Evolutionary conservation across 1,140 invertebrate species (phyloP), one percentile per base, ranked within the genome.

Genomic region (Aricia agestis): DNA sequence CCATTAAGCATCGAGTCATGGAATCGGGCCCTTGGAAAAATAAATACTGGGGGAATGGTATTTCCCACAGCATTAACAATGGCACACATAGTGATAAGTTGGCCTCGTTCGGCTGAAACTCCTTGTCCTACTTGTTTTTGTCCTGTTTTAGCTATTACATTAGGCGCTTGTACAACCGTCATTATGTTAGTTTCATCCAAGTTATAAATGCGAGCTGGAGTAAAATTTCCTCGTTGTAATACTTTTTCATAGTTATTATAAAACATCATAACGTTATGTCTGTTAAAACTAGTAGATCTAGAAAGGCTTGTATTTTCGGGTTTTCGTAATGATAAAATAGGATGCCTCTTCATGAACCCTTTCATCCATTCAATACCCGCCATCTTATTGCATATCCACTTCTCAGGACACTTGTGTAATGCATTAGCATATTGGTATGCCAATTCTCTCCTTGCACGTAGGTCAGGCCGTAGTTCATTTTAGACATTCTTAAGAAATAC

Each of bases 121-220:
- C 78, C 73, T 76, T 83, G 76, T n/a, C 84, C 85, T 3, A 92
- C 85, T 76, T 82, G 76, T 72, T 87, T 92, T 71, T 68, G 52
- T 5, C 85, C 83, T 76, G 66, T 91, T 68, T 52, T 41, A 58
- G 86, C 82, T 66, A 92, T 76, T 66, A 92, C 78, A 78, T 87
- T 90, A 15, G 79, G 81, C 42, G 81, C 74, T 72, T 86, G 83
- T 11, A 85, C 80, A 42, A 93, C 91, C n/a, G 92, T 92, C 32
- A 81, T 89, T n/a, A 91, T 73, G 57, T 84, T 89, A 7, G 80
- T 92, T 77, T 92, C 85, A 76, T 92, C 87, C 17, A 84, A 69
- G 72, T 92, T 93, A 67, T 71, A 89, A 52, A 92, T 77, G 2
- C 72, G 7, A 15, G 77, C 72, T 85, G 70, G 82, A 59, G 72